Conservation (phyloP, 2,113 vertebrate genomes). For the Myocastor coypus region DNA sequence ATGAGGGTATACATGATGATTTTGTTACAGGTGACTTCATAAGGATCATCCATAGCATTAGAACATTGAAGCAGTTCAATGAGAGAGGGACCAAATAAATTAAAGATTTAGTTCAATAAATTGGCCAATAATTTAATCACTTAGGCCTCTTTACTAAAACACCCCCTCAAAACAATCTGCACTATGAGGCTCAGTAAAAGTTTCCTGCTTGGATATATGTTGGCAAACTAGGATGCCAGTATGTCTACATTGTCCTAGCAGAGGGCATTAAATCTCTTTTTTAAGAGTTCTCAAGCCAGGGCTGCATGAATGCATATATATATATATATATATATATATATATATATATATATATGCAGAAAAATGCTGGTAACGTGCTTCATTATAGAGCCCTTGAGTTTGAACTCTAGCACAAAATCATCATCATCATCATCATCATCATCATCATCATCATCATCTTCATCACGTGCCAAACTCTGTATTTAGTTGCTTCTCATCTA, state of each 20-base stretch:
- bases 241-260: background rate
- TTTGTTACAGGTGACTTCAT: background rate
- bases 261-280: background rate
- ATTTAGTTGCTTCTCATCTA: background rate
- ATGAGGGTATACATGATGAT: accelerated
- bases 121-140: background rate
- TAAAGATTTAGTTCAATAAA: background rate
- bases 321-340: too few relatives aligned
- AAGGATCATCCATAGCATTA: background rate
- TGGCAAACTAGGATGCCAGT: background rate
- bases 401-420: background rate
- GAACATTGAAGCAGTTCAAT: background rate
- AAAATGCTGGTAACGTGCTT: background rate
- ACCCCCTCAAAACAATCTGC: background rate
- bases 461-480: background rate
- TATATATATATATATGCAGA: too few relatives aligned
- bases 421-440: too few relatives aligned
- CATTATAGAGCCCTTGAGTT: background rate
- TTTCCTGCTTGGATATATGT: background rate
- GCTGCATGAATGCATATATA: too few relatives aligned
- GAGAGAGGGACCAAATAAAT: background rate
- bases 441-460: too few relatives aligned
- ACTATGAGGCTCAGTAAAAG: background rate
- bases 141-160: background rate
- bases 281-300: background rate